Evolutionary conservation across 2,113 vertebrate genomes (phyloP).

Genomic region (Tetrao urogallus): DNA sequence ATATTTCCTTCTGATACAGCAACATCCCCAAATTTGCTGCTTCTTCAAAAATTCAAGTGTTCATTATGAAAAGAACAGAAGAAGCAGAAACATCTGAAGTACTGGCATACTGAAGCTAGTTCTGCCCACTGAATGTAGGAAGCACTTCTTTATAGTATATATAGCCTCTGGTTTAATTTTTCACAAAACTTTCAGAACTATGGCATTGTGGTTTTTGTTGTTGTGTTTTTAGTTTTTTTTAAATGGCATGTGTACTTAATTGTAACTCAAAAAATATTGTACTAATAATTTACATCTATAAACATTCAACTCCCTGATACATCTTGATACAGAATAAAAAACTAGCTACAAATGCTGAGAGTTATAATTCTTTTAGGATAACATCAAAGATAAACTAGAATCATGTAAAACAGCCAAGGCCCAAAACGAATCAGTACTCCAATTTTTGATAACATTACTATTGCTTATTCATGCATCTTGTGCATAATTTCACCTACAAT

Average conservation of each 20-base stretch:
- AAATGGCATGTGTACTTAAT: not conserved
- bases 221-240: not conserved
- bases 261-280: not conserved
- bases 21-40: slow-evolving; percentile 49
- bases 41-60: slow-evolving; percentile 44
- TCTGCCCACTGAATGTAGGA: not conserved
- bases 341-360: not conserved
- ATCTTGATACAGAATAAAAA: not conserved
- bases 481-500: not conserved
- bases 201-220: not conserved
- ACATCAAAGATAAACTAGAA: not conserved
- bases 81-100: slow-evolving; percentile 20
- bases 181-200: slow-evolving; percentile 6
- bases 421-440: not conserved
- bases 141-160: not conserved
- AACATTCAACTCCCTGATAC: not conserved
- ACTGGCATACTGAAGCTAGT: not conserved
- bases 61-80: slow-evolving; percentile 46
- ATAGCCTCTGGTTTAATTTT: not conserved
- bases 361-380: not conserved
- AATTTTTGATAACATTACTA: not conserved
- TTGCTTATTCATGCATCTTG: not conserved
- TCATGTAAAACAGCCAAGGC: not conserved
- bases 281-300: not conserved
- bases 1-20: slow-evolving; percentile 60